phyloP scores from a whole-genome alignment of 2,888 invertebrate species.

The Plagodis pulveraria region DNA sequence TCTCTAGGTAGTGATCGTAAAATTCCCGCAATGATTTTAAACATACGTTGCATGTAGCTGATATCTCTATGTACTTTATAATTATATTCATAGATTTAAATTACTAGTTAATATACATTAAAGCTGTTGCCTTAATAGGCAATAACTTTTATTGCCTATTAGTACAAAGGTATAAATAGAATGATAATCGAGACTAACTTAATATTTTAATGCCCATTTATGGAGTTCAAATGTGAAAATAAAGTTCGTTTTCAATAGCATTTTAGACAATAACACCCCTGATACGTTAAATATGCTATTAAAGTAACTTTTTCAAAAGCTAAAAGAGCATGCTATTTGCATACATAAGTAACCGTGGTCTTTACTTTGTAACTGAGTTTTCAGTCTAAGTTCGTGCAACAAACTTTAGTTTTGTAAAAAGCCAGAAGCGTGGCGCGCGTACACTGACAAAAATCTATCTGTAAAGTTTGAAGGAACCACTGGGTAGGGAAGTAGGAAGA shows the following conservation, averaged over 20 bases:
- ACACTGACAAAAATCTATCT: slow-evolving; percentile 50
- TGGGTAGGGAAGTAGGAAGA: slow-evolving; percentile 47
- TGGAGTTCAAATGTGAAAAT: no score
- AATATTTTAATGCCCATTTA: slow-evolving; percentile 31
- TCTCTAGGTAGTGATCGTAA: no score
- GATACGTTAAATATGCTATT: slow-evolving; percentile 47
- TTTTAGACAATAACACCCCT: slow-evolving; percentile 23
- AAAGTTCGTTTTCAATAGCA: no score
- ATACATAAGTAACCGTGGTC: slow-evolving; percentile 47
- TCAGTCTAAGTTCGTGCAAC: slow-evolving; percentile 42
- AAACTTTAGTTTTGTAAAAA: slow-evolving; percentile 41
- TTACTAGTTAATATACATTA: no score
- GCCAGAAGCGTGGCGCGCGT: slow-evolving; percentile 29
- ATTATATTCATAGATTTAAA: no score
- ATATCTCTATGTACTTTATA: no score
- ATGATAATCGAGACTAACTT: slow-evolving; percentile 4
- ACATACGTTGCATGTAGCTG: no score
- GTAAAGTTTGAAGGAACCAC: slow-evolving; percentile 42
- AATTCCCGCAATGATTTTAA: no score
- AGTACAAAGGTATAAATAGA: no score
- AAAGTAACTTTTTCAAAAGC: slow-evolving; percentile 43
- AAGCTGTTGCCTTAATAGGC: no score
- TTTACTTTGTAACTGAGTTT: slow-evolving; percentile 48
- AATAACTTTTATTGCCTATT: no score
- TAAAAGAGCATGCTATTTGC: slow-evolving; percentile 48